Conservation (phyloP, 2,888 invertebrate genomes). For the Agrochola macilenta region DNA sequence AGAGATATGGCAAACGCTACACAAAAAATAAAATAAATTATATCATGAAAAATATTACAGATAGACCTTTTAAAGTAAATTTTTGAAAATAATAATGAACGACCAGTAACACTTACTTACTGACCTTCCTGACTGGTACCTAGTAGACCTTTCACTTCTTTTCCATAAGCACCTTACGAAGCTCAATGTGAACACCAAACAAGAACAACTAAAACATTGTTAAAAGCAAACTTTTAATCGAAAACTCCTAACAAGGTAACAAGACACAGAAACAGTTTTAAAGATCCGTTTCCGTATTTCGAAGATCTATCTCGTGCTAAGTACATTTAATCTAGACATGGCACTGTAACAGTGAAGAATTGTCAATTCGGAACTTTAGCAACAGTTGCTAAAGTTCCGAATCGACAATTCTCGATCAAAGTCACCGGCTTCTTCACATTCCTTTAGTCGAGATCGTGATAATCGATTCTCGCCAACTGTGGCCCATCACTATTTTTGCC, state of each 20-base stretch:
- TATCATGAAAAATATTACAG: too few relatives aligned
- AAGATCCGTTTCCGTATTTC: slow-evolving; percentile 21
- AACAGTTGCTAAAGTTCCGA: background rate
- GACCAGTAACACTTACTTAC: background rate
- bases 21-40: too few relatives aligned
- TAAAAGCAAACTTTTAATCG: slow-evolving; percentile 25
- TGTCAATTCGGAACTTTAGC: too few relatives aligned
- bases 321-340: slow-evolving; percentile 37
- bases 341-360: background rate
- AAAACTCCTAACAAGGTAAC: slow-evolving; percentile 17
- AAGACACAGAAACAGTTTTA: slow-evolving; percentile 12
- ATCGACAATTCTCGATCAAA: slow-evolving; percentile 36
- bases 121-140: background rate
- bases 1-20: too few relatives aligned
- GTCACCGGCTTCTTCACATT: slow-evolving; percentile 13
- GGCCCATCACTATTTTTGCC: slow-evolving; percentile 18
- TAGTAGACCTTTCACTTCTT: background rate
- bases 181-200: slow-evolving; percentile 11
- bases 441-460: slow-evolving; percentile 5
- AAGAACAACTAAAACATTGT: slow-evolving; percentile 11
- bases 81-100: background rate
- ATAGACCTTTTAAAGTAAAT: too few relatives aligned
- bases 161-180: background rate
- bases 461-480: slow-evolving; percentile 4
- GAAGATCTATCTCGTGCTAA: slow-evolving; percentile 4